These are phyloP conservation scores for Epistrophe grossulariae DNA, from an alignment of 2,888 invertebrate species.

Conservation along the genomic window DNA sequence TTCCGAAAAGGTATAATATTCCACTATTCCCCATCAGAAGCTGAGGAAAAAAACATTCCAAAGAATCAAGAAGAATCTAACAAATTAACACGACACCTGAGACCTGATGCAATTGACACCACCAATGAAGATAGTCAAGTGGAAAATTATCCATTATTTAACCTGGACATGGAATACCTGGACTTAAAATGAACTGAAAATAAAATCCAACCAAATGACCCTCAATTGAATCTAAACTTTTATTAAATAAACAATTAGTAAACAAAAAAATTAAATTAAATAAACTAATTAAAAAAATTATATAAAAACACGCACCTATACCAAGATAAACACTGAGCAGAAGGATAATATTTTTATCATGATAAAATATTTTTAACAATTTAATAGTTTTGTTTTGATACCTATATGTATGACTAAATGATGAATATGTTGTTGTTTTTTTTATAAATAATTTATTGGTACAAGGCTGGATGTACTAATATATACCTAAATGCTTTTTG, in stretches of 20 bases:
- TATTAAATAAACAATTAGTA: conserved; percentile 17
- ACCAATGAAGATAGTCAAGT: conserved; percentile 55
- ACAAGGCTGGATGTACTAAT: conserved; percentile 72
- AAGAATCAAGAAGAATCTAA: conserved; percentile 31
- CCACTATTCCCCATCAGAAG: conserved; percentile 34
- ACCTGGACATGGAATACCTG: conserved; percentile 60
- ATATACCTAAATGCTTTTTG: conserved; percentile 41
- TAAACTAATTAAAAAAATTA: conserved; percentile 24
- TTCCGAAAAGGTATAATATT: conserved; percentile 59
- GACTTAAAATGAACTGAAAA: conserved; percentile 53
- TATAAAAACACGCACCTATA: conserved; percentile 38
- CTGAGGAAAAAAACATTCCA: conserved; percentile 18
- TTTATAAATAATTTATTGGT: conserved; percentile 54
- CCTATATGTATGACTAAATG: not conserved
- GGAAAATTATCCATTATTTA: conserved; percentile 57
- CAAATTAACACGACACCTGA: conserved; percentile 27
- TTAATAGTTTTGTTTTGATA: conserved; percentile 41
- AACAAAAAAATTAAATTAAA: not conserved
- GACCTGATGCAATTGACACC: conserved; percentile 34
- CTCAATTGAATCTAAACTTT: conserved; percentile 33
- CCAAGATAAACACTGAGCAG: conserved; percentile 65
- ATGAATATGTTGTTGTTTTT: conserved; percentile 39
- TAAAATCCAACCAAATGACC: conserved; percentile 27
- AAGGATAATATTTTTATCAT: conserved; percentile 72
- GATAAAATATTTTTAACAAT: conserved; percentile 55